A percentile compares a stretch with the other conserved stretches of the same genome.
These are phyloP conservation scores for Cricetomys ansorgei DNA, from an alignment of 2,113 vertebrate species.

Conservation along the genomic window DNA sequence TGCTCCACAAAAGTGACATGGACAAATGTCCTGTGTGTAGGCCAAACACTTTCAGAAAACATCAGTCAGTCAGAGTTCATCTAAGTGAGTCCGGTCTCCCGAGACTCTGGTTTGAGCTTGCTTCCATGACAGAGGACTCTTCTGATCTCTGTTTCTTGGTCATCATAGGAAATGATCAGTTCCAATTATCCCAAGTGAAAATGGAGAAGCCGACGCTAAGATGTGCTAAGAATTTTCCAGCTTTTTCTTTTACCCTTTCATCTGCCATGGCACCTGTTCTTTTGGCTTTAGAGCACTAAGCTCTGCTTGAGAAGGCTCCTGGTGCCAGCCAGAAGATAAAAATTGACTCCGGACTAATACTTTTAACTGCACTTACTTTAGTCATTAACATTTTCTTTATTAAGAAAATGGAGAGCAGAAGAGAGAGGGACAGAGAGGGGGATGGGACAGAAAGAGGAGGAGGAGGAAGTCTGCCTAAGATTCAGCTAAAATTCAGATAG, in stretches of 20 bases:
- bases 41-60: background rate
- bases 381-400: background rate
- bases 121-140: conserved; percentile 18
- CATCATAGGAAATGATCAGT: background rate
- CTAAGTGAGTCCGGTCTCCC: background rate
- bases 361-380: conserved; percentile 10
- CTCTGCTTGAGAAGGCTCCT: background rate
- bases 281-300: conserved; percentile 15
- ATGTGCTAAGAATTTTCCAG: background rate
- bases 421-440: background rate
- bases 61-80: background rate
- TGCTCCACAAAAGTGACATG: background rate
- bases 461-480: background rate
- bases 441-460: background rate
- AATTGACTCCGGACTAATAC: background rate
- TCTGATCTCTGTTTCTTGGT: background rate
- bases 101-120: background rate
- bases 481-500: background rate
- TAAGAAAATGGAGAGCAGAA: background rate
- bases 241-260: background rate
- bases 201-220: background rate
- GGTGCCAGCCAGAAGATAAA: background rate
- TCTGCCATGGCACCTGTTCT: background rate
- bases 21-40: background rate
- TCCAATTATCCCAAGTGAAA: background rate